Conservation (phyloP, 2,113 vertebrate genomes). For the Hirundichthys speculiger region DNA sequence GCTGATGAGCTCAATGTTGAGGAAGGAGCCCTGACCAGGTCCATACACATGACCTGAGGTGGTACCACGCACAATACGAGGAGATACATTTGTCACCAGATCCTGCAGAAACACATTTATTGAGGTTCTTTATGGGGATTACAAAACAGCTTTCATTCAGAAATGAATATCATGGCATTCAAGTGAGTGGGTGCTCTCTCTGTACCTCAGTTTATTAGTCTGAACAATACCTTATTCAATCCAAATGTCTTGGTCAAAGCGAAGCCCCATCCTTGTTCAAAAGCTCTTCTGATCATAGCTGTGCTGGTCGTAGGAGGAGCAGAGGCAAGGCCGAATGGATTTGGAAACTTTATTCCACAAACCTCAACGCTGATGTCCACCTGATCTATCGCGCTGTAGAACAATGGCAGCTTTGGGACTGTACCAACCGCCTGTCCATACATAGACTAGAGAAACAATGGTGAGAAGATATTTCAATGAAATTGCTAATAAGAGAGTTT, state of each 20-base stretch:
- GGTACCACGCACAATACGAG: conserved; percentile 90
- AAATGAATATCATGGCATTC: too few relatives aligned
- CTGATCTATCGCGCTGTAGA: conserved; percentile 87
- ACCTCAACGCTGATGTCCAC: conserved; percentile 91
- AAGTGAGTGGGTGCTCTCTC: neutral
- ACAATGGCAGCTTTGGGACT: conserved; percentile 85
- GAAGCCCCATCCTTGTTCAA: conserved; percentile 92
- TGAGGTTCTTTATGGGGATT: neutral
- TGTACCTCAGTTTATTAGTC: neutral
- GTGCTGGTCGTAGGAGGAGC: conserved; percentile 90
- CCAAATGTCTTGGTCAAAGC: conserved; percentile 94
- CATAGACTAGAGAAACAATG: conserved; percentile 75
- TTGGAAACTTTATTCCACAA: conserved; percentile 88
- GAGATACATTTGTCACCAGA: conserved; percentile 94
- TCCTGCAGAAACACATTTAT: conserved; percentile 79
- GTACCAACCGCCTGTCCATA: conserved; percentile 76
- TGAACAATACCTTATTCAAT: conserved; percentile 86
- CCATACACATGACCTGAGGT: conserved; percentile 89
- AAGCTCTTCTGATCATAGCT: conserved; percentile 93
- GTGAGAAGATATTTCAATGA: neutral
- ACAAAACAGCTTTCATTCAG: too few relatives aligned
- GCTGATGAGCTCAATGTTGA: conserved; percentile 95
- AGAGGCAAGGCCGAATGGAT: conserved; percentile 94
- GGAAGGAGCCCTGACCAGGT: conserved; percentile 90
- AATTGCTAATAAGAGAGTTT: too few relatives aligned